Percentiles rank a stretch among this genome's conserved stretches.
Evolutionary conservation across 2,797 vertebrate genomes (phyloP).

Genomic region (Halcyon chelicuti): DNA sequence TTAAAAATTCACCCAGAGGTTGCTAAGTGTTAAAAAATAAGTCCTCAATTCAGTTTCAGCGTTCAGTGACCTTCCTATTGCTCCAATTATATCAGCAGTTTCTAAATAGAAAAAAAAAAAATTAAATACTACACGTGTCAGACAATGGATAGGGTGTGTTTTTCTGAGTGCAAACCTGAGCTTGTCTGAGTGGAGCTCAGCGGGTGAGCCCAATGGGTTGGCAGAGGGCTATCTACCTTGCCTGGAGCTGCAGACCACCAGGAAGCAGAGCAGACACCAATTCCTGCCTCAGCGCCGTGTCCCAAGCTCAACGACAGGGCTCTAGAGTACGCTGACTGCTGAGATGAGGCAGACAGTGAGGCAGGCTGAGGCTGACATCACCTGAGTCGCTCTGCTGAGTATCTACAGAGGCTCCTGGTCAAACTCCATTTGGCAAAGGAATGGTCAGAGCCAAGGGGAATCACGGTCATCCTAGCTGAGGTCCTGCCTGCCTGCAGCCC

Average conservation of each 20-base stretch:
- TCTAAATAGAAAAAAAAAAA: not conserved
- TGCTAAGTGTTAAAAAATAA: not conserved
- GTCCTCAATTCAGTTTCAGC: not conserved
- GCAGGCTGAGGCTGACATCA: not conserved
- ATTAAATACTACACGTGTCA: not conserved
- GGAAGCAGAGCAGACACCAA: not conserved
- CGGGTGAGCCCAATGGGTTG: not conserved
- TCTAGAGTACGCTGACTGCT: not conserved
- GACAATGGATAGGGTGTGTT: not conserved
- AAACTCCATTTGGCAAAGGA: not conserved
- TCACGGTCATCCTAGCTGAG: not conserved
- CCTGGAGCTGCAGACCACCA: not conserved
- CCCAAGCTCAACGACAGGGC: not conserved
- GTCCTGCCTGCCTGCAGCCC: not conserved
- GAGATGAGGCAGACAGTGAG: not conserved
- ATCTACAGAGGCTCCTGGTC: not conserved
- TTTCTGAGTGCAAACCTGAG: not conserved
- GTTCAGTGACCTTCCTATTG: not conserved
- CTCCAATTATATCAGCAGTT: not conserved
- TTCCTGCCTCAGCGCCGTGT: fast-evolving
- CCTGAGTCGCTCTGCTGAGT: not conserved
- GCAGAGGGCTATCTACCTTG: not conserved
- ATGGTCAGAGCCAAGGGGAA: not conserved
- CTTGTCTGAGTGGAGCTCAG: not conserved
- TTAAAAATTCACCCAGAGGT: not conserved